Conservation (phyloP, 2,113 vertebrate species). For the Phalacrocorax aristotelis region DNA sequence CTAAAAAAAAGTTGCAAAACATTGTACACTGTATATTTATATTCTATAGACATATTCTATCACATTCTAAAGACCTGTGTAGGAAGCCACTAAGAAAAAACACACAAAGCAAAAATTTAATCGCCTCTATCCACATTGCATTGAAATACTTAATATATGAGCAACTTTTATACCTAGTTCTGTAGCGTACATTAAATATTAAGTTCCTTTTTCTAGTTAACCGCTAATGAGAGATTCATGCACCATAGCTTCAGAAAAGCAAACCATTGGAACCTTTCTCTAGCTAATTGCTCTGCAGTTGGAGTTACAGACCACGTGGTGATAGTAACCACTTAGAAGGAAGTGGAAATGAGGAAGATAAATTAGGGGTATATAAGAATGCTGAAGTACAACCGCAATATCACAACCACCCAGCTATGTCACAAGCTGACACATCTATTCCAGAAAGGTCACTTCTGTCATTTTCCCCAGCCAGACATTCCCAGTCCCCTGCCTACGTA, state of each 20-base stretch:
- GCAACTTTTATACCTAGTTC: neutral
- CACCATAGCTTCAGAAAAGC: neutral
- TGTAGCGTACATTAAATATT: neutral
- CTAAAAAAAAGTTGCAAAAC: neutral
- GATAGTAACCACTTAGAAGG: neutral
- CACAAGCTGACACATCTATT: neutral
- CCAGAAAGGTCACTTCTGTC: neutral
- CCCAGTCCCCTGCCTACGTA: rapidly evolving
- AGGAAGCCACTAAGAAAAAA: neutral
- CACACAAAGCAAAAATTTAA: neutral
- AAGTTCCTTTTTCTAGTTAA: neutral
- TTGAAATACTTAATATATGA: neutral
- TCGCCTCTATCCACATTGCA: neutral
- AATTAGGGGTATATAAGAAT: neutral
- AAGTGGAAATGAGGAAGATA: neutral
- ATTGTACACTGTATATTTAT: neutral
- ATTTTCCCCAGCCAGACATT: neutral
- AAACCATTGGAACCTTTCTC: neutral
- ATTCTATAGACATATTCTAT: too few species aligned
- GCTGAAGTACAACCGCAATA: neutral
- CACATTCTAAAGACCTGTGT: neutral
- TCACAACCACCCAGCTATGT: neutral
- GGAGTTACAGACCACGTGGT: neutral
- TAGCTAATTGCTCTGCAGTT: neutral
- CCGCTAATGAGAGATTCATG: neutral